These are phyloP conservation scores for Micromussa lordhowensis DNA, from an alignment of 92 coral and sea anemone species.

Conservation along the genomic window DNA sequence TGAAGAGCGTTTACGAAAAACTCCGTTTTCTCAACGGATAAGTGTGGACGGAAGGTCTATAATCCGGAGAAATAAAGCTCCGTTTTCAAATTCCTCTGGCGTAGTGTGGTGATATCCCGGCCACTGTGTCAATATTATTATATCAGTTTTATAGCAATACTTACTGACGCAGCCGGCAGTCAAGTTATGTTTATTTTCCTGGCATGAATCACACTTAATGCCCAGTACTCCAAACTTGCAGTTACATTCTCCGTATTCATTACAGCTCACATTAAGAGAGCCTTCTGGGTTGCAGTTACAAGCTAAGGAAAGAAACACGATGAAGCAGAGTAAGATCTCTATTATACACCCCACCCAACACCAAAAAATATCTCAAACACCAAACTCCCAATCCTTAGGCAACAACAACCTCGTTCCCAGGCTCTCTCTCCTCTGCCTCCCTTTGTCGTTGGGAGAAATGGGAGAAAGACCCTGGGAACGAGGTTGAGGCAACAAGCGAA, in stretches of 20 bases:
- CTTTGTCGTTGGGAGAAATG: no score
- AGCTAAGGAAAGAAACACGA: conserved; percentile 51
- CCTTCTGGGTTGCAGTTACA: conserved; percentile 91
- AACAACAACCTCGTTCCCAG: no score
- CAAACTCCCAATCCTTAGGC: background rate
- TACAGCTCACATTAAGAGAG: conserved; percentile 87
- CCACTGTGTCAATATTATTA: background rate
- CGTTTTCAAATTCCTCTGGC: no score
- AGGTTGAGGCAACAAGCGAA: no score
- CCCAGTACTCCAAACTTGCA: conserved; percentile 97
- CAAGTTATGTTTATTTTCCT: conserved; percentile 91
- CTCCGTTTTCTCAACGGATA: no score
- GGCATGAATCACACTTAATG: conserved; percentile 89
- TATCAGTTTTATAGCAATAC: conserved; percentile 8
- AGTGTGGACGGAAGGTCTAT: no score
- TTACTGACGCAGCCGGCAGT: conserved; percentile 92
- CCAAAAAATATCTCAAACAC: background rate
- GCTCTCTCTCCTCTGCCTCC: no score
- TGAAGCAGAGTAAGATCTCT: background rate
- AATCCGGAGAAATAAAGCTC: no score
- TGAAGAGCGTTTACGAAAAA: no score
- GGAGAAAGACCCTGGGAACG: no score
- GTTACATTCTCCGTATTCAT: conserved; percentile 80
- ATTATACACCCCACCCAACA: background rate
- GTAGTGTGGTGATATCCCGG: no score